Conservation (phyloP, 2,797 vertebrate genomes). For the Sardinella longiceps region DNA sequence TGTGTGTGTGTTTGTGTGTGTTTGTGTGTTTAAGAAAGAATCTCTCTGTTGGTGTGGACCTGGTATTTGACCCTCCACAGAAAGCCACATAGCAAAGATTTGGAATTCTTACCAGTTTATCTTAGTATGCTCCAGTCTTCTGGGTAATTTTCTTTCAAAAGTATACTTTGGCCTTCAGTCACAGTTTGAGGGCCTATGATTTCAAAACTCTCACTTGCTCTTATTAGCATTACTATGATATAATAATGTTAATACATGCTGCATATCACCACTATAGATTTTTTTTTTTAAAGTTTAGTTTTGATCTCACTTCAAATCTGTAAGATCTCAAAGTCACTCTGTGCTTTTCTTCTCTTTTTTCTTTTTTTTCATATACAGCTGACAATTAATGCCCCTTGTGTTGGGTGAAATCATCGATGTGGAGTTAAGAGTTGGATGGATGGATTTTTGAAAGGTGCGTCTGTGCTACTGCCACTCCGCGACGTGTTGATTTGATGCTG, state of each 20-base stretch:
- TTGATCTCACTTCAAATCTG: conserved; percentile 12
- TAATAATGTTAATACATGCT: conserved; percentile 5
- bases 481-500: conserved; percentile 71
- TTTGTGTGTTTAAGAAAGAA: not conserved
- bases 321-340: not conserved
- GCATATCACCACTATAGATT: not conserved
- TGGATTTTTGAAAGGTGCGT: conserved; percentile 59
- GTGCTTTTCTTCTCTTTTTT: conserved; percentile 2
- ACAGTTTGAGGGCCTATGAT: not conserved
- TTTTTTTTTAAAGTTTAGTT: not conserved
- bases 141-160: not conserved
- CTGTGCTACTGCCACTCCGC: conserved; percentile 50
- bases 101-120: not conserved
- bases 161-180: not conserved
- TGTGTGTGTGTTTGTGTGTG: conserved; percentile 12
- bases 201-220: not conserved
- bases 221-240: not conserved
- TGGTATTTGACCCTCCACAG: conserved; percentile 42
- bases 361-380: not conserved
- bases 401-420: not conserved
- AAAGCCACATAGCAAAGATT: not conserved
- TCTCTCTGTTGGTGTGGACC: conserved; percentile 21
- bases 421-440: conserved; percentile 26
- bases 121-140: not conserved
- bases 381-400: conserved; percentile 1